Conservation (phyloP, 1,140 invertebrate genomes). For the Varroa destructor region DNA sequence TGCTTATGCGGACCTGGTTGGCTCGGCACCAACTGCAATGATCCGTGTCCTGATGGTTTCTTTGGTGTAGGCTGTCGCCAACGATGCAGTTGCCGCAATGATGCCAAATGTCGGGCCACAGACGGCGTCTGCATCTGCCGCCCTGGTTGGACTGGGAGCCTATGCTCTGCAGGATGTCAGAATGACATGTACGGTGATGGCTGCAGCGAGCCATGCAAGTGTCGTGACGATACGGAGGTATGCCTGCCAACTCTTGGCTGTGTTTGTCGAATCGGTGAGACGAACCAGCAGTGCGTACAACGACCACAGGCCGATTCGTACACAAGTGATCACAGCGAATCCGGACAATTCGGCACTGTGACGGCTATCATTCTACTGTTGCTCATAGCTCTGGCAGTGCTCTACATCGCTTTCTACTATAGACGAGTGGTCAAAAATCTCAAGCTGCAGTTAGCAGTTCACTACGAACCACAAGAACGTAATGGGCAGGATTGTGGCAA, state of each 20-base stretch:
- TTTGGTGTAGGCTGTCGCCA: constrained; percentile 71
- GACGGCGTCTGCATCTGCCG: constrained; percentile 74
- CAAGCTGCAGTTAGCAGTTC: constrained; percentile 4
- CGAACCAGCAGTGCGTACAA: neutral
- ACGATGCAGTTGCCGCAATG: constrained; percentile 62
- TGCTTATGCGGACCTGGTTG: constrained; percentile 41
- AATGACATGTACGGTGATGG: constrained; percentile 64
- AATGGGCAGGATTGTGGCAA: neutral
- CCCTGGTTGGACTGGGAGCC: constrained; percentile 69
- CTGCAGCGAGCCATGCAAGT: constrained; percentile 43
- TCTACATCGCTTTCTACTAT: constrained; percentile 6
- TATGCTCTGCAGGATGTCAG: constrained; percentile 63
- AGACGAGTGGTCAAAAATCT: neutral
- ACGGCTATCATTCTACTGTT: constrained; percentile 5
- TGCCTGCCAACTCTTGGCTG: constrained; percentile 14
- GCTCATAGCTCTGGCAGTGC: neutral
- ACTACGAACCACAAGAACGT: neutral
- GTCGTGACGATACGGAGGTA: neutral
- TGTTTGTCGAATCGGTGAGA: constrained; percentile 11
- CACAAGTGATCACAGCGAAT: neutral
- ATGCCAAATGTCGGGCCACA: constrained; percentile 67
- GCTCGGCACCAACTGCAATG: constrained; percentile 55
- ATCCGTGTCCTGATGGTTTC: constrained; percentile 52
- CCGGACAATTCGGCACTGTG: neutral
- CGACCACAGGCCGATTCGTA: constrained; percentile 3